Conservation (phyloP, 2,888 invertebrate genomes). For the Nymphalis urticae region DNA sequence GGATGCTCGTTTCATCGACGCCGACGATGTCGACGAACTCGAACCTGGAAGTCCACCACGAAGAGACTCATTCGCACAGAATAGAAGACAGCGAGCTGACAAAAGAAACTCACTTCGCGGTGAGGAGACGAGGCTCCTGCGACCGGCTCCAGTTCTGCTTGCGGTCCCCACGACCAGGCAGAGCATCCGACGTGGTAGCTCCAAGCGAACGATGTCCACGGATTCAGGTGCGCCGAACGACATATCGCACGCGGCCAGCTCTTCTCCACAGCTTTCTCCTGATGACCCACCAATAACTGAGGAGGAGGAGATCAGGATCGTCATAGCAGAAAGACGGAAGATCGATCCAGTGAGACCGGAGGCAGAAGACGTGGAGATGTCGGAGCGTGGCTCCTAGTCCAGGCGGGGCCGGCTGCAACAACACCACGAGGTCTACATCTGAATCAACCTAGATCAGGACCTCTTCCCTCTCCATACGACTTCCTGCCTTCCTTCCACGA, state of each 20-base stretch:
- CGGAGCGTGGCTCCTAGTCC: constrained; percentile 77
- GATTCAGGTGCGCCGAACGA: constrained; percentile 62
- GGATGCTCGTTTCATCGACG: constrained; percentile 81
- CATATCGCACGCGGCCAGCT: constrained; percentile 50
- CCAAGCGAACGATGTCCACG: constrained; percentile 60
- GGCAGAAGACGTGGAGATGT: constrained; percentile 67
- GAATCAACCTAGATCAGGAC: constrained; percentile 47
- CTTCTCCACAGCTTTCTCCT: constrained; percentile 49
- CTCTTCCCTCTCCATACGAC: constrained; percentile 25
- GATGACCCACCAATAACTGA: constrained; percentile 66
- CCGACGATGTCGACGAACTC: constrained; percentile 79
- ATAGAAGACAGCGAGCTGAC: constrained; percentile 72
- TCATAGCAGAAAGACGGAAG: constrained; percentile 83
- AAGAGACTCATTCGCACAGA: constrained; percentile 76
- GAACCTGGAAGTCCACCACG: constrained; percentile 74
- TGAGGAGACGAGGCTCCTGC: constrained; percentile 71
- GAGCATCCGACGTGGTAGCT: constrained; percentile 53
- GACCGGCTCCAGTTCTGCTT: constrained; percentile 64
- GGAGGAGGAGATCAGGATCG: constrained; percentile 82
- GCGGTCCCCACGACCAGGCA: constrained; percentile 67
- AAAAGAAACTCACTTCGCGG: constrained; percentile 72
- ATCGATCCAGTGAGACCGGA: constrained; percentile 74
- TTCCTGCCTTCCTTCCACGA: constrained; percentile 37
- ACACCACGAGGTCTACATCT: constrained; percentile 79
- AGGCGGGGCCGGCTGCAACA: constrained; percentile 79